A percentile compares a stretch with the other conserved stretches of the same genome.
phyloP scores from a whole-genome alignment of 2,113 vertebrate genomes.

The Numida meleagris region DNA sequence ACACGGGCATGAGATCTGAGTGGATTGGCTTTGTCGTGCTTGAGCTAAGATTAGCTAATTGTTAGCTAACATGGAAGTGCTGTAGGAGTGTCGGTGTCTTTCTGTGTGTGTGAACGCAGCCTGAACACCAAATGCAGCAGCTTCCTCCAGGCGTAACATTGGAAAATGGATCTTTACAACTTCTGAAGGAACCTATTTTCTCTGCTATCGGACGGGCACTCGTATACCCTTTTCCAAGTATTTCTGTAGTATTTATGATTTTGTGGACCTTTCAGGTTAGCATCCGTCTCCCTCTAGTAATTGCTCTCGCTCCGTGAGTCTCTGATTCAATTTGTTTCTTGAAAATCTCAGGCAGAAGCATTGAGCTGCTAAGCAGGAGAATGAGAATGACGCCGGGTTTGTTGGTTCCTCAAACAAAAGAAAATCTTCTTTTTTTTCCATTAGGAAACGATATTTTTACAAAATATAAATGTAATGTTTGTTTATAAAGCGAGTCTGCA shows the following conservation, averaged over 20 bases:
- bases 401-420: neutral
- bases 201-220: neutral
- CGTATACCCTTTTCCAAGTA: neutral
- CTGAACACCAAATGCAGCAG: neutral
- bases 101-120: neutral
- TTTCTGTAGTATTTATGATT: neutral
- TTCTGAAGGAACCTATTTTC: neutral
- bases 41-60: neutral
- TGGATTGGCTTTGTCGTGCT: neutral
- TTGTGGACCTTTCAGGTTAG: neutral
- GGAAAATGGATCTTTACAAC: neutral
- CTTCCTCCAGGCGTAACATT: neutral
- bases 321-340: neutral
- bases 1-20: neutral
- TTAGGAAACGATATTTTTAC: neutral
- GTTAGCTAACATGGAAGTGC: neutral
- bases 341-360: neutral
- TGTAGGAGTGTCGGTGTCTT: neutral
- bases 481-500: conserved; percentile 7
- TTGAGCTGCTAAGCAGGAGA: neutral
- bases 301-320: neutral
- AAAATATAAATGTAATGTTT: neutral
- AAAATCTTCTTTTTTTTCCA: conserved; percentile 8
- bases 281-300: neutral
- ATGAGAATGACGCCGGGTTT: neutral